Evolutionary conservation across 2,113 vertebrate species (phyloP).

Genomic region (Seriola quinqueradiata): DNA sequence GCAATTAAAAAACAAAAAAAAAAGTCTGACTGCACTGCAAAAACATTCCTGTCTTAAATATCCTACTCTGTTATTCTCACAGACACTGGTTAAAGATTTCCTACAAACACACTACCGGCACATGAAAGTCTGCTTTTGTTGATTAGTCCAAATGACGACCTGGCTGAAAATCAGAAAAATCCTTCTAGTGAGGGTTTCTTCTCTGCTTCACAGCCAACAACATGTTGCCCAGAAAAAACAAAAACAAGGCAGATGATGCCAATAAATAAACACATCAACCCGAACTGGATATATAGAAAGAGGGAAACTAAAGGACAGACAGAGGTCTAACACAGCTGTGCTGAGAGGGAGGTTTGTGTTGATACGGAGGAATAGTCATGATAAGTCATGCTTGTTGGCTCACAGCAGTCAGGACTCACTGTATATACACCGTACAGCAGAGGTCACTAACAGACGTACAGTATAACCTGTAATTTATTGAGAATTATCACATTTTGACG

Average conservation of each 20-base stretch:
- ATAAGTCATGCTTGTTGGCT: slow-evolving; percentile 1
- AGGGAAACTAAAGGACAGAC: slow-evolving; percentile 8
- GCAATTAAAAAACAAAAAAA: background rate
- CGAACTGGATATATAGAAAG: background rate
- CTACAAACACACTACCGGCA: background rate
- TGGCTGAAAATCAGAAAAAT: background rate
- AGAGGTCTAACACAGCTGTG: background rate
- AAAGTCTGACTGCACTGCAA: background rate
- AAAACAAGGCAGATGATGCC: background rate
- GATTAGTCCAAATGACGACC: slow-evolving; percentile 6
- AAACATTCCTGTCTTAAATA: slow-evolving; percentile 1
- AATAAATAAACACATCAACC: background rate
- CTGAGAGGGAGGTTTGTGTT: background rate
- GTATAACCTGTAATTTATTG: too few relatives aligned
- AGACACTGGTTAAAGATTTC: background rate
- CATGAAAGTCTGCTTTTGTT: background rate
- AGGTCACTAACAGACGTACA: background rate
- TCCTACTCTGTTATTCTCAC: slow-evolving; percentile 22
- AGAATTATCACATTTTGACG: too few relatives aligned
- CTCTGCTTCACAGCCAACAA: background rate
- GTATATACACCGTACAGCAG: background rate
- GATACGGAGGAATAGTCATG: background rate
- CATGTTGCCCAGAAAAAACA: slow-evolving; percentile 3
- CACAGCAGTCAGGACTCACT: background rate
- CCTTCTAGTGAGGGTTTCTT: background rate